Evolutionary conservation across 2,113 vertebrate species (phyloP).

Genomic region (Halichoeres trimaculatus): DNA sequence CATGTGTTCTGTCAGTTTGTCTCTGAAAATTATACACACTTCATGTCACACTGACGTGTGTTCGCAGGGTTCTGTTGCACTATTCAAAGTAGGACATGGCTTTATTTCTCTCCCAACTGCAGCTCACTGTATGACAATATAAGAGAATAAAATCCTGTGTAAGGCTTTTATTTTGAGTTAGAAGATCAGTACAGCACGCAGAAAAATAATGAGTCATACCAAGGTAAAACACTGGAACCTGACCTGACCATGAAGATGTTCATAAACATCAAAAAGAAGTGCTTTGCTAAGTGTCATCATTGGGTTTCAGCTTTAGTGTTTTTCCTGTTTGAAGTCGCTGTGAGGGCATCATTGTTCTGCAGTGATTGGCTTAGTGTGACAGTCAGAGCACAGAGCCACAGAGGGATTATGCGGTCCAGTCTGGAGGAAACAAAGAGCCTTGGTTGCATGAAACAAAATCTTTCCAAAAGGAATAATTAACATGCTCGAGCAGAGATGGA

Average conservation of each 20-base stretch:
- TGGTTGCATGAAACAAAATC: slow-evolving; percentile 35
- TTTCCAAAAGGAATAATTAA: slow-evolving; percentile 49
- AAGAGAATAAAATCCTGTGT: neutral
- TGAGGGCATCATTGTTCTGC: slow-evolving; percentile 52
- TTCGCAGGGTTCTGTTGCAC: neutral
- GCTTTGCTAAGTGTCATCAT: slow-evolving; percentile 32
- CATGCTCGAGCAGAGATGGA: slow-evolving; percentile 27
- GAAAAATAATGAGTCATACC: neutral
- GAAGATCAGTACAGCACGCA: neutral
- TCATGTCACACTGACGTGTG: neutral
- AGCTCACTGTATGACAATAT: neutral
- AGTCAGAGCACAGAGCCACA: slow-evolving; percentile 16
- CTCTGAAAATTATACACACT: neutral
- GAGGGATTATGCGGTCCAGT: slow-evolving; percentile 37
- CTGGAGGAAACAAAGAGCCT: slow-evolving; percentile 41
- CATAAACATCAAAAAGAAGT: slow-evolving; percentile 26
- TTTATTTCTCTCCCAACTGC: neutral
- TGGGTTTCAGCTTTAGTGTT: slow-evolving; percentile 26
- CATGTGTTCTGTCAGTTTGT: neutral
- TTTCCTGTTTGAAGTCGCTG: slow-evolving; percentile 36
- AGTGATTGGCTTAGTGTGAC: slow-evolving; percentile 24
- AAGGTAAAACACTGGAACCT: neutral
- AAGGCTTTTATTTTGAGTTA: neutral
- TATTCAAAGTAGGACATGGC: neutral
- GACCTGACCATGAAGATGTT: neutral